Evolutionary conservation across 2,888 invertebrate genomes (phyloP), one percentile per base, ranked within the genome.

Genomic region (Entomobrya multifasciata): DNA sequence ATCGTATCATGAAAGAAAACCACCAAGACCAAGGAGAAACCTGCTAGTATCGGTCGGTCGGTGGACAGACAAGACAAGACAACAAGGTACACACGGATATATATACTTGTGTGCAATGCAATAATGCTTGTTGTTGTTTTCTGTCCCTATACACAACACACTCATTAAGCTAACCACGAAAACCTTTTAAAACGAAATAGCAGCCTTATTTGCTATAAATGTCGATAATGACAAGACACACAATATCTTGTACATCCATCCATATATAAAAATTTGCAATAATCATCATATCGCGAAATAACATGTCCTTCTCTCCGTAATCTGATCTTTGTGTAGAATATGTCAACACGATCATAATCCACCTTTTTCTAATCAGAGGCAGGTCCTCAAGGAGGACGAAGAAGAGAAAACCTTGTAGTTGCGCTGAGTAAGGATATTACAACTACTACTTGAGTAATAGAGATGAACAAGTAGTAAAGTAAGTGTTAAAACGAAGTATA

Each of bases 131-230:
- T n/a, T n/a, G n/a, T n/a, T n/a, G n/a, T n/a, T n/a, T n/a, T n/a
- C n/a, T n/a, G n/a, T n/a, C n/a, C n/a, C n/a, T n/a, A n/a, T n/a
- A 36, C 36, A 36, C 36, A 36, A 4, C 4, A 25, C 25, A 65
- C 65, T 20, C 36, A 65, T 65, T 17, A 65, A 65, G 36, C 36
- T 65, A 65, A 65, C 65, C 65, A 60, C 60, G 60, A 60, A 60
- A 60, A n/a, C 60, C 25, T 60, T 41, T 65, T 36, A 65, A 60
- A 30, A 30, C 30, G n/a, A n/a, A n/a, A n/a, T n/a, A n/a, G n/a
- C n/a, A 36, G 8, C 41, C 65, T 22, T 36, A 41, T 65, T 65
- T 65, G 20, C 36, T 36, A 36, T 17, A 36, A 30, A 36, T n/a
- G n/a, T 49, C n/a, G 2, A 49, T 49, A n/a, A 49, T 65, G 17